phyloP scores from a whole-genome alignment of 2,888 invertebrate species.

The Alloscopus bannaensis region DNA sequence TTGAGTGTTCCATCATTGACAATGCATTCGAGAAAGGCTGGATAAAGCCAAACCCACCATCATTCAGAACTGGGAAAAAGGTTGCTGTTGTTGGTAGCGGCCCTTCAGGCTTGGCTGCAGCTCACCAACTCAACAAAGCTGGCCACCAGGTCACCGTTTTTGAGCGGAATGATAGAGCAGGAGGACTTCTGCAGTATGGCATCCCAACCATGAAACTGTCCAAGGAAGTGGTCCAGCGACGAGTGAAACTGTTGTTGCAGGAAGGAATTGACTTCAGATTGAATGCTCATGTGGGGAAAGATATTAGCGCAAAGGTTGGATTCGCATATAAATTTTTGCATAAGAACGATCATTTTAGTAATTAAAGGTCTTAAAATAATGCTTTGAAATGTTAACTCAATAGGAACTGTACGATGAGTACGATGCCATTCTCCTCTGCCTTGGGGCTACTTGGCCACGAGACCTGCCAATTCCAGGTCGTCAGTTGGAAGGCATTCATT shows the following conservation, averaged over 20 bases:
- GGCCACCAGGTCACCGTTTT: constrained; percentile 98
- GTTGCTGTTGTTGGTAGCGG: constrained; percentile 96
- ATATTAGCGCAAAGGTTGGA: constrained; percentile 84
- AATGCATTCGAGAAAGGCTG: constrained; percentile 97
- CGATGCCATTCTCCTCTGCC: constrained; percentile 92
- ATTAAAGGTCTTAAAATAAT: neutral
- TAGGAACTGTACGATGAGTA: constrained; percentile 77
- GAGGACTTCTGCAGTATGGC: constrained; percentile 97
- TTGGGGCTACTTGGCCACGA: constrained; percentile 97
- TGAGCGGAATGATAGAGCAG: constrained; percentile 96
- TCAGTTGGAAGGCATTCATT: constrained; percentile 94
- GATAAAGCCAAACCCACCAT: constrained; percentile 89
- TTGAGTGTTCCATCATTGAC: constrained; percentile 99
- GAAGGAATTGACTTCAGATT: constrained; percentile 95
- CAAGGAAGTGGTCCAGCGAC: constrained; percentile 93
- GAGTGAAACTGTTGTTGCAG: constrained; percentile 88
- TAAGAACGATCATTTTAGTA: neutral
- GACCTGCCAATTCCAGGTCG: constrained; percentile 85
- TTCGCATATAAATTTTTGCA: neutral
- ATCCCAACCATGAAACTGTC: constrained; percentile 99
- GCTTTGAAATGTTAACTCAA: neutral
- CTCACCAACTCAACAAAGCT: constrained; percentile 97
- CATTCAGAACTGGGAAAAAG: constrained; percentile 83
- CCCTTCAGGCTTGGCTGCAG: constrained; percentile 94
- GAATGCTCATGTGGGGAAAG: constrained; percentile 92